Conservation (phyloP, 2,797 vertebrate species). For the Sebastes taczanowskii region DNA sequence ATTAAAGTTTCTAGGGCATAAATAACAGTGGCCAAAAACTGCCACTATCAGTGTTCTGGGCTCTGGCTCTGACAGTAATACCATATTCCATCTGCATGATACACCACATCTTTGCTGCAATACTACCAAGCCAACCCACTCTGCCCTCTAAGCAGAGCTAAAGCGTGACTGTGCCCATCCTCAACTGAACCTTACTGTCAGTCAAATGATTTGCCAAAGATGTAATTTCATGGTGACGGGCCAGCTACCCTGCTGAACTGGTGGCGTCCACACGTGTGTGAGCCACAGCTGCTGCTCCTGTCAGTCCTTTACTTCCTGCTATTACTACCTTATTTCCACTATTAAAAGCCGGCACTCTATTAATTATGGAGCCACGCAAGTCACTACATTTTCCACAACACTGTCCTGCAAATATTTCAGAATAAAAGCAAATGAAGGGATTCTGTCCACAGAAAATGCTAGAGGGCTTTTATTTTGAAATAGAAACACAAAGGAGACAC, state of each 20-base stretch:
- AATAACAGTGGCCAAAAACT: slow-evolving; percentile 3
- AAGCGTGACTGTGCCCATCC: not conserved
- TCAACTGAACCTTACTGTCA: not conserved
- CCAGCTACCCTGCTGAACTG: no score
- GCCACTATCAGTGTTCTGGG: not conserved
- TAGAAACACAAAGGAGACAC: not conserved
- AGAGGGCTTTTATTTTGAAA: not conserved
- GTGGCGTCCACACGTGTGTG: no score
- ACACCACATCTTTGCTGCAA: slow-evolving; percentile 14
- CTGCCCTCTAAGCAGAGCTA: not conserved
- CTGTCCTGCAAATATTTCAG: not conserved
- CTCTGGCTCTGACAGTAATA: slow-evolving; percentile 10
- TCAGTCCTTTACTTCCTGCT: not conserved
- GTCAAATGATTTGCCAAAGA: not conserved
- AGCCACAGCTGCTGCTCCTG: not conserved
- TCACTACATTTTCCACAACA: not conserved
- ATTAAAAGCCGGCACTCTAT: not conserved
- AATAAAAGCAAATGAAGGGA: not conserved
- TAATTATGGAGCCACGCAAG: not conserved
- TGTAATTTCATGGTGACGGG: not conserved
- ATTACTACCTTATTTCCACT: not conserved
- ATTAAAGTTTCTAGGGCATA: slow-evolving; percentile 12
- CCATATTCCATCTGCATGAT: slow-evolving; percentile 13
- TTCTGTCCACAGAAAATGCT: not conserved
- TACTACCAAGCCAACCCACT: not conserved